phyloP scores from a whole-genome alignment of 2,797 vertebrate species.

The Microctenopoma steveboyesi region DNA sequence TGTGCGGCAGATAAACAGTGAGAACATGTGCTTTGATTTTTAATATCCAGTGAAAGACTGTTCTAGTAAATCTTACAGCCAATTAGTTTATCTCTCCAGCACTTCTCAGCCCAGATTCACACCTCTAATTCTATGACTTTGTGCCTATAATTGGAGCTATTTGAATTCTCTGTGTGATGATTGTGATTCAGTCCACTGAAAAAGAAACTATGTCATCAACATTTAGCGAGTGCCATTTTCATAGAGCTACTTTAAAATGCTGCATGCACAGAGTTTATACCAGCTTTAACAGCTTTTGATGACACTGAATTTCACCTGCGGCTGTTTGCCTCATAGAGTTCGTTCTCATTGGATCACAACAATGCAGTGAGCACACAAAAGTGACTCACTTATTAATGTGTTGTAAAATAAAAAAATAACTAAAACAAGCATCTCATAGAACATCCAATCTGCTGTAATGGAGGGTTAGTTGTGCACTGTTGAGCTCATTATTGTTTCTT shows the following conservation, averaged over 20 bases:
- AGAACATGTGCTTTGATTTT: neutral
- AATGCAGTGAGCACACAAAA: neutral
- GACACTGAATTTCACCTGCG: slow-evolving; percentile 16
- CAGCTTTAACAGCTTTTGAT: slow-evolving; percentile 19
- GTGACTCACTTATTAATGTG: slow-evolving; percentile 24
- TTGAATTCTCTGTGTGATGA: neutral
- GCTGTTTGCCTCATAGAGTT: neutral
- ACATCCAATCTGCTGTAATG: slow-evolving; percentile 48
- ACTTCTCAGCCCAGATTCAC: neutral
- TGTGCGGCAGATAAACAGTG: neutral
- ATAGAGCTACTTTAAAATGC: slow-evolving; percentile 18
- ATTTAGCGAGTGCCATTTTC: slow-evolving; percentile 29
- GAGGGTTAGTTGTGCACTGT: slow-evolving; percentile 44
- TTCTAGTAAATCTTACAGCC: neutral
- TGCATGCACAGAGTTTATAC: slow-evolving; percentile 19
- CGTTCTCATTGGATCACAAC: neutral
- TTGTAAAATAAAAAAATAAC: slow-evolving; percentile 38
- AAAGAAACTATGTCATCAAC: slow-evolving; percentile 20
- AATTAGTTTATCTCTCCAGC: neutral
- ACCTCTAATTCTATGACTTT: neutral
- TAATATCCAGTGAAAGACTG: neutral
- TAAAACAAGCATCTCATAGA: slow-evolving; percentile 43
- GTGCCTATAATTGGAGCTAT: neutral
- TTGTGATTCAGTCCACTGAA: neutral
- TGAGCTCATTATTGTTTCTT: slow-evolving; percentile 60